These are phyloP conservation scores for Perognathus longimembris DNA, from an alignment of 2,113 vertebrate species.

Conservation along the genomic window DNA sequence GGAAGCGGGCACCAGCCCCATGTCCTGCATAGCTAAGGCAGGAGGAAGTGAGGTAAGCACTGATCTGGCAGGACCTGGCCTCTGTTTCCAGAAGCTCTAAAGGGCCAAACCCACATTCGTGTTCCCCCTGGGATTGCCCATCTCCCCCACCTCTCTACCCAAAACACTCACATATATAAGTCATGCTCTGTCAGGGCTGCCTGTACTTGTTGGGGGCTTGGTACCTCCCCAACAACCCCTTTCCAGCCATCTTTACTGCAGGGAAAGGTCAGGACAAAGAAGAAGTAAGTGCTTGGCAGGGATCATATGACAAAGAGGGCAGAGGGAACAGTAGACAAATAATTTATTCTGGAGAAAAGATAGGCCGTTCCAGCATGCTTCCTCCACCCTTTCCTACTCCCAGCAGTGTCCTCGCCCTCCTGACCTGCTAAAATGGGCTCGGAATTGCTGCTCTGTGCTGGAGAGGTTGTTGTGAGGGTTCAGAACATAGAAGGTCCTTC, in stretches of 20 bases:
- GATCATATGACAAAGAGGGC: background rate
- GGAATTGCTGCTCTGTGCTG: constrained; percentile 90
- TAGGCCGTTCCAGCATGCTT: background rate
- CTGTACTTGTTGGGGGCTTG: constrained; percentile 87
- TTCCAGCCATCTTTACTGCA: constrained; percentile 90
- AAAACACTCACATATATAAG: constrained; percentile 93
- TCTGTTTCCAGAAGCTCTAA: background rate
- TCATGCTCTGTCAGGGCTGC: constrained; percentile 90
- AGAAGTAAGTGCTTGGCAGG: background rate
- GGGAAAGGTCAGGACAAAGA: background rate
- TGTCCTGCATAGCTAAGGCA: constrained; percentile 92
- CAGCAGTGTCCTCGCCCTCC: background rate
- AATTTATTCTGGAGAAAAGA: background rate
- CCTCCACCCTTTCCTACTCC: background rate
- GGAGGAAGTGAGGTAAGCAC: background rate
- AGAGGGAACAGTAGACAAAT: background rate
- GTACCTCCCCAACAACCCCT: constrained; percentile 90
- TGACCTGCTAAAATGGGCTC: constrained; percentile 92
- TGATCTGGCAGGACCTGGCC: background rate
- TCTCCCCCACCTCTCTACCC: accelerated
- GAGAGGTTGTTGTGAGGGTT: constrained; percentile 93
- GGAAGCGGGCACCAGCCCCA: constrained; percentile 91
- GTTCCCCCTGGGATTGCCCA: background rate
- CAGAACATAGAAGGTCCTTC: constrained; percentile 91
- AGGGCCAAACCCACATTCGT: background rate